phyloP scores from a whole-genome alignment of 2,888 invertebrate genomes.

The Coleophora deauratella region DNA sequence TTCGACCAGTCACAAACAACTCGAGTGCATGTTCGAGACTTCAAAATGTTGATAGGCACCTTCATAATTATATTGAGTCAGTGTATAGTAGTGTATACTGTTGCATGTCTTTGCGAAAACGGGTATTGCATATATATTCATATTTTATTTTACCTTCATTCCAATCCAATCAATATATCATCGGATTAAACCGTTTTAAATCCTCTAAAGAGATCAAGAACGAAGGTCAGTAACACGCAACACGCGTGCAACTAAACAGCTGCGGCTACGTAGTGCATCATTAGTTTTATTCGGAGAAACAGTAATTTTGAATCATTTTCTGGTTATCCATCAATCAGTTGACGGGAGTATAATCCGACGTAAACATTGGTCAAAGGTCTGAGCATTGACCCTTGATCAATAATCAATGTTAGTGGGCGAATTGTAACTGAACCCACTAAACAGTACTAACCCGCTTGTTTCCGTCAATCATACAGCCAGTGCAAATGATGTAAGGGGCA shows the following conservation, averaged over 20 bases:
- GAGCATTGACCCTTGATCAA: conserved; percentile 28
- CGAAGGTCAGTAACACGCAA: background rate
- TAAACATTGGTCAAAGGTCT: conserved; percentile 37
- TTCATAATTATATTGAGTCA: no score
- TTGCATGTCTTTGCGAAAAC: no score
- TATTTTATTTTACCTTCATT: no score
- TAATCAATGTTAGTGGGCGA: conserved; percentile 23
- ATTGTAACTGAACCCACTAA: conserved; percentile 29
- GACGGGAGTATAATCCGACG: conserved; percentile 9
- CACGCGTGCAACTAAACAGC: conserved; percentile 9
- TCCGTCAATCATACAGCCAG: conserved; percentile 31
- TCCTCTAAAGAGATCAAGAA: no score
- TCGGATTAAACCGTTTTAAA: no score
- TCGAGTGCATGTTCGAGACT: no score
- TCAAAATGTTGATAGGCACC: no score
- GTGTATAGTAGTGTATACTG: no score
- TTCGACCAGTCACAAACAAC: no score
- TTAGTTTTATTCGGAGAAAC: conserved; percentile 12
- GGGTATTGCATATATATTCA: no score
- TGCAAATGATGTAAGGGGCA: conserved; percentile 8
- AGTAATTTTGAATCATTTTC: background rate
- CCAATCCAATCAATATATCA: no score
- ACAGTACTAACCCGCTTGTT: conserved; percentile 37
- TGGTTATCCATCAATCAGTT: conserved; percentile 12
- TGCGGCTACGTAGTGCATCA: conserved; percentile 20